A percentile compares a stretch with the other conserved stretches of the same genome.
These are phyloP conservation scores for Penaeus japonicus DNA, from an alignment of 1,140 invertebrate species.

Conservation along the genomic window DNA sequence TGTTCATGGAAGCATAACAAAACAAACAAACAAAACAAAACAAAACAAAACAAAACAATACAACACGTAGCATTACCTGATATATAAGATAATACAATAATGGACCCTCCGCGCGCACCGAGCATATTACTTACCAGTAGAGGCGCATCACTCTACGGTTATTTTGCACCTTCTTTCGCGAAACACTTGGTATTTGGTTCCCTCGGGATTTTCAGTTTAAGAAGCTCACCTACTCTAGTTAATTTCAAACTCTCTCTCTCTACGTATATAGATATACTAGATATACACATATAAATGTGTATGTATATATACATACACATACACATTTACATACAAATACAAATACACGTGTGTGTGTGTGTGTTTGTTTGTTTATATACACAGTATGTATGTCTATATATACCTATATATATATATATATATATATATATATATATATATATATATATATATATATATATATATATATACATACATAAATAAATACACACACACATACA, in stretches of 20 bases:
- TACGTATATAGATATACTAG: not conserved
- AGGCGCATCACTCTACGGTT: too few relatives aligned
- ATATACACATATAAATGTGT: not conserved
- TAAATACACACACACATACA: not conserved
- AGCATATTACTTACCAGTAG: too few relatives aligned
- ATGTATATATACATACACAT: conserved; percentile 7
- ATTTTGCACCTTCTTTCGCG: not conserved
- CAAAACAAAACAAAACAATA: too few relatives aligned
- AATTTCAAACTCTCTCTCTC: not conserved
- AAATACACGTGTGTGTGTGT: not conserved
- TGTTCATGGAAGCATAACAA: too few relatives aligned
- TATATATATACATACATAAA: not conserved
- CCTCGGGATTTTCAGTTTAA: not conserved
- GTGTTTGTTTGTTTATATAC: not conserved
- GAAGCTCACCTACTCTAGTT: not conserved
- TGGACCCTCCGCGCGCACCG: too few relatives aligned
- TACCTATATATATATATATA: not conserved
- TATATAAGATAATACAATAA: too few relatives aligned
- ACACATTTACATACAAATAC: not conserved
- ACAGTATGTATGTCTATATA: not conserved
- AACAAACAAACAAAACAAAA: too few relatives aligned
- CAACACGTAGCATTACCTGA: too few relatives aligned
- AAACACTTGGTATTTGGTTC: not conserved
- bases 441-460: not conserved
- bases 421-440: not conserved